Evolutionary conservation across 2,113 vertebrate genomes (phyloP).

Genomic region (Scalopus aquaticus): DNA sequence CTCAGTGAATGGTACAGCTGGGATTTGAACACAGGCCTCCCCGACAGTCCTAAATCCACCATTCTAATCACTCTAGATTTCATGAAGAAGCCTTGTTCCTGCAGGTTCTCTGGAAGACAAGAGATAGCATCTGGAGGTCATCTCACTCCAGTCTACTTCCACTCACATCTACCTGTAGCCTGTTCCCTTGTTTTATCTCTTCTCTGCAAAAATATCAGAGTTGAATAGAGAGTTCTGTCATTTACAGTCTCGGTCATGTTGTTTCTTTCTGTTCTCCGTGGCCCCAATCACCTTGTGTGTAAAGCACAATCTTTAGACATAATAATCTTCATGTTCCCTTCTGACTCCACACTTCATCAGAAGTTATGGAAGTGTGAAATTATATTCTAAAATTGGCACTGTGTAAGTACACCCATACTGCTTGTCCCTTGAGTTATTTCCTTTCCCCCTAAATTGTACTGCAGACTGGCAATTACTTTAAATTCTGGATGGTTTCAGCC

Average conservation of each 20-base stretch:
- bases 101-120: background rate
- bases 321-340: background rate
- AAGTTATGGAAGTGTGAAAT: conserved; percentile 45
- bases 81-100: background rate
- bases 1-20: background rate
- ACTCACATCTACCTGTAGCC: background rate
- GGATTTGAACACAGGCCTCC: background rate
- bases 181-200: background rate
- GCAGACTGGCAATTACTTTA: background rate
- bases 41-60: background rate
- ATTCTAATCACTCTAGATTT: background rate
- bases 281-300: background rate
- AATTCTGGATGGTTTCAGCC: background rate
- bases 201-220: background rate
- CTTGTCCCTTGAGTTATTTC: background rate
- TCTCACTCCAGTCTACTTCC: background rate
- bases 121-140: background rate
- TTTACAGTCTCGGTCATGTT: background rate
- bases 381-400: background rate
- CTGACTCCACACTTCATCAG: background rate
- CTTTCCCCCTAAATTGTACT: background rate
- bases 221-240: background rate
- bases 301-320: background rate
- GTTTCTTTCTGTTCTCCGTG: background rate
- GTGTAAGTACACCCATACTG: background rate